These are phyloP conservation scores for Rhagologus leucostigma DNA, from an alignment of 2,113 vertebrate genomes.

Conservation along the genomic window DNA sequence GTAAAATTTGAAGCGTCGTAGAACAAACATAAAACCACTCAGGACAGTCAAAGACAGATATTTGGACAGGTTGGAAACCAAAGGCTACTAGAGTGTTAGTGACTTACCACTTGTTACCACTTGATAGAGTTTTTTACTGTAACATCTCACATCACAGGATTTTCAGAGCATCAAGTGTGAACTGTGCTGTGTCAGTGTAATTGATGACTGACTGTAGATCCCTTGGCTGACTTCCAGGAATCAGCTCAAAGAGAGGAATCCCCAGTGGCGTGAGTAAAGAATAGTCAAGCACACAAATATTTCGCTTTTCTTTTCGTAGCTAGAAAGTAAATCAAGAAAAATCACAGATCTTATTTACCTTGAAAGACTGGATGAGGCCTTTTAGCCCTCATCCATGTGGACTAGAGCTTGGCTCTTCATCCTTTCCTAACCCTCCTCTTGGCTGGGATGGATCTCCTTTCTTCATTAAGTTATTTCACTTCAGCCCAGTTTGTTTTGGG, in stretches of 20 bases:
- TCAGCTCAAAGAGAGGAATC: background rate
- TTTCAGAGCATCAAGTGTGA: background rate
- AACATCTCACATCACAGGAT: background rate
- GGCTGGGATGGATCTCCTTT: background rate
- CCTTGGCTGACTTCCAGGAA: background rate
- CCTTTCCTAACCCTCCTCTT: background rate
- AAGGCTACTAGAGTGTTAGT: background rate
- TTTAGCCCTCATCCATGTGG: background rate
- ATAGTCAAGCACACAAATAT: background rate
- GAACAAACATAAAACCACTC: background rate
- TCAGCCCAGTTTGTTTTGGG: background rate
- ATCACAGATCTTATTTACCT: background rate
- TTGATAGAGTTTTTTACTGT: background rate
- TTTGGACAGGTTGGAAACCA: background rate
- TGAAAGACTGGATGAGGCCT: background rate
- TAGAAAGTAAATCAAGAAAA: background rate
- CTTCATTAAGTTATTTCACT: background rate
- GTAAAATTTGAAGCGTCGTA: background rate
- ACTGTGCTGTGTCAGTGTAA: background rate
- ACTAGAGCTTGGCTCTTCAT: background rate
- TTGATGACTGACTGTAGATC: background rate
- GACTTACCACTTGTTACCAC: background rate
- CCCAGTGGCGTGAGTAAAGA: background rate
- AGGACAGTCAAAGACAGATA: background rate
- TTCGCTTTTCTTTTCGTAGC: background rate